phyloP scores from a whole-genome alignment of 2,888 invertebrate genomes.

The Lordiphosa andalusiaca region DNA sequence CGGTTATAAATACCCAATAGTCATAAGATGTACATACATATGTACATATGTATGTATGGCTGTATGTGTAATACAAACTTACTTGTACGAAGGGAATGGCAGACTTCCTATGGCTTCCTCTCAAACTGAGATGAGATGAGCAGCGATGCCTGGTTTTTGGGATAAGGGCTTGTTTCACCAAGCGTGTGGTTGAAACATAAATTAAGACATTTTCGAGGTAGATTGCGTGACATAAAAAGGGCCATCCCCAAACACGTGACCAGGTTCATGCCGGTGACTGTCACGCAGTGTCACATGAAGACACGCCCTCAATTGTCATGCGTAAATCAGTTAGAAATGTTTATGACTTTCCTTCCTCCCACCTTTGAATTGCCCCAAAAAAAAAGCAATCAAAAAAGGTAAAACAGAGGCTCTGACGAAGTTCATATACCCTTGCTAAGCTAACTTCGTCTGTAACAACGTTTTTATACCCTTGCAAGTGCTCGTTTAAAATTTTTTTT shows the following conservation, averaged over 20 bases:
- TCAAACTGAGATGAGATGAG: slow-evolving; percentile 2
- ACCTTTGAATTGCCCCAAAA: background rate
- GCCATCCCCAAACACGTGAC: slow-evolving; percentile 53
- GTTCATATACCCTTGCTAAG: too few species aligned
- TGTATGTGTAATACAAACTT: too few species aligned
- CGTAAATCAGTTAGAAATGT: slow-evolving; percentile 22
- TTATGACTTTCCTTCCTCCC: background rate
- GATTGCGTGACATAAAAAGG: slow-evolving; percentile 26
- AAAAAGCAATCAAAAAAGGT: too few species aligned
- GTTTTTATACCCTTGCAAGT: too few species aligned
- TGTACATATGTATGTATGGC: slow-evolving; percentile 1
- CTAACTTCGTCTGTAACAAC: too few species aligned
- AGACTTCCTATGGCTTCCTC: background rate
- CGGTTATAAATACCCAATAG: background rate
- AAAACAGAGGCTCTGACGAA: too few species aligned
- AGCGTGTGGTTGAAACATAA: slow-evolving; percentile 65
- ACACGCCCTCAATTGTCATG: slow-evolving; percentile 20
- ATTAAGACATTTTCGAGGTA: slow-evolving; percentile 44
- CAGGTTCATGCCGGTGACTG: slow-evolving; percentile 44
- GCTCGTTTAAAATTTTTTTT: too few species aligned
- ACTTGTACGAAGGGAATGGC: background rate
- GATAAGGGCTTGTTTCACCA: background rate
- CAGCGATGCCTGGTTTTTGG: slow-evolving; percentile 4
- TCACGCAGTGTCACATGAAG: slow-evolving; percentile 59
- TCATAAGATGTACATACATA: background rate